These are phyloP conservation scores for Uromys caudimaculatus DNA, from an alignment of 2,797 vertebrate genomes.

Conservation along the genomic window DNA sequence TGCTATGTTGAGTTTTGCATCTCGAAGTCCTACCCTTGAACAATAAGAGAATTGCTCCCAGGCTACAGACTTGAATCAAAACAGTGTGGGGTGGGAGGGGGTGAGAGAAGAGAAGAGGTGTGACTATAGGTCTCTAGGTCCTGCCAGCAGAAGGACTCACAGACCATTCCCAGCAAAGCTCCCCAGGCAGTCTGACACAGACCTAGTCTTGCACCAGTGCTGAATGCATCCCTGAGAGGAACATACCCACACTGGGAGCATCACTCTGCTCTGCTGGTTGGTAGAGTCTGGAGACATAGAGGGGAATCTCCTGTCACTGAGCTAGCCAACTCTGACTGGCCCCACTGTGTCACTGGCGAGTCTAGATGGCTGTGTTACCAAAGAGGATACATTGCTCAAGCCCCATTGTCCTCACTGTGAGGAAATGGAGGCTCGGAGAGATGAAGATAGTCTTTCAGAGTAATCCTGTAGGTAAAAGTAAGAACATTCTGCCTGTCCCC, in stretches of 20 bases:
- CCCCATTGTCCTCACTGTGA: background rate
- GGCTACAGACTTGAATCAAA: background rate
- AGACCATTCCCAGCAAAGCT: constrained; percentile 92
- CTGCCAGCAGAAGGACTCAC: constrained; percentile 89
- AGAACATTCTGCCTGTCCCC: background rate
- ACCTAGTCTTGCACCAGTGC: constrained; percentile 89
- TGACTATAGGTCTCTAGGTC: constrained; percentile 72
- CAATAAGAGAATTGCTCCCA: background rate
- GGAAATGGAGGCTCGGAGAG: background rate
- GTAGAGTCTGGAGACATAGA: constrained; percentile 87
- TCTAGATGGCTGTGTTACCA: background rate
- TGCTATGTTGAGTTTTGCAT: background rate
- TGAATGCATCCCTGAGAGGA: constrained; percentile 89
- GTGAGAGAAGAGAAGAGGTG: background rate
- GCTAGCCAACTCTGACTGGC: background rate
- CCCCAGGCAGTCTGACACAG: constrained; percentile 88
- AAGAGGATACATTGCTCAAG: background rate
- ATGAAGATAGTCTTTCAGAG: background rate
- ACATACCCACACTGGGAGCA: constrained; percentile 83
- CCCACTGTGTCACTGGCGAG: background rate
- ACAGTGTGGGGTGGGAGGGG: background rate
- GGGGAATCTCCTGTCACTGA: background rate
- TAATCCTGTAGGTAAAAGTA: background rate
- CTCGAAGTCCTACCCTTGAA: constrained; percentile 22
- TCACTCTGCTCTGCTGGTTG: constrained; percentile 90